Evolutionary conservation across 2,113 vertebrate species (phyloP).

Genomic region (Leptosomus discolor): DNA sequence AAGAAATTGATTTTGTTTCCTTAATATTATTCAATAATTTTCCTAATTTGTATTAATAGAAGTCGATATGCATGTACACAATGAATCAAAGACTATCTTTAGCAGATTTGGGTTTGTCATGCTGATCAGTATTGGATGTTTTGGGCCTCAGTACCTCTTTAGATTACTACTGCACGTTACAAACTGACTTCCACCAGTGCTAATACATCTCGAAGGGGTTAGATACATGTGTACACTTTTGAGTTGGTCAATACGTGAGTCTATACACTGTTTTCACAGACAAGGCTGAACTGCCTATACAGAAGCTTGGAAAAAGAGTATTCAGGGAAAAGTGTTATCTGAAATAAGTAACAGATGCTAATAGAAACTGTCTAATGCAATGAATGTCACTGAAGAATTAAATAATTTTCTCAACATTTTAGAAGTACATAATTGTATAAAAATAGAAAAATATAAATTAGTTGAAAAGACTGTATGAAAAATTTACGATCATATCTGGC

Average conservation of each 20-base stretch:
- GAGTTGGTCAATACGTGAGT: not conserved
- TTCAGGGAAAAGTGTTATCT: not conserved
- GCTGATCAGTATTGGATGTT: not conserved
- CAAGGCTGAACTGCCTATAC: not conserved
- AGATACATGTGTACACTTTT: rapidly evolving
- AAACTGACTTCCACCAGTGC: not conserved
- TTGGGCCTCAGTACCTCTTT: not conserved
- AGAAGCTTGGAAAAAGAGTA: not conserved
- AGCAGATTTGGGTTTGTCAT: not conserved
- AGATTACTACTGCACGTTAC: not conserved
- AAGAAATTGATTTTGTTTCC: not conserved
- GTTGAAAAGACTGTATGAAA: not conserved
- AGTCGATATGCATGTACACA: not conserved
- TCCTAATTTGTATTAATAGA: not conserved
- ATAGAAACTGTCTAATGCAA: not conserved
- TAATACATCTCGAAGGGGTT: not conserved
- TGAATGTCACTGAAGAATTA: not conserved
- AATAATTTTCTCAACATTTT: not conserved
- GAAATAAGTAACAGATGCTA: not conserved
- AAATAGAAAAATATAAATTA: not conserved
- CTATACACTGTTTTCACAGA: not conserved
- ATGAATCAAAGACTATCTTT: not conserved
- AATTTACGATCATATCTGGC: rapidly evolving
- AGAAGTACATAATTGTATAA: rapidly evolving
- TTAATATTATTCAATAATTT: not conserved